Conservation (phyloP, 2,888 invertebrate species). For the Hymenopus coronatus region DNA sequence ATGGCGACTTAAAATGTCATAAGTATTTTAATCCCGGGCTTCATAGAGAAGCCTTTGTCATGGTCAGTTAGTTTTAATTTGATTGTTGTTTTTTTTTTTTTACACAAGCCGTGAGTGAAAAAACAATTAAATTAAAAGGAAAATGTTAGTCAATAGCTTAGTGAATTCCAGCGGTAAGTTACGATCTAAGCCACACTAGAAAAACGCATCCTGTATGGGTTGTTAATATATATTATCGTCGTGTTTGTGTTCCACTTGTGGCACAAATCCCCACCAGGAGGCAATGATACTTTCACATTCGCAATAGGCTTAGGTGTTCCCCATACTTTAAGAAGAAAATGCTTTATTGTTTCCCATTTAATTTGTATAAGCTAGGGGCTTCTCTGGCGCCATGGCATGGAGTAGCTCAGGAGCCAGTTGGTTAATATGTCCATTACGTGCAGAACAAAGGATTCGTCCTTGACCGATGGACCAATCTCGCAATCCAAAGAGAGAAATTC, state of each 20-base stretch:
- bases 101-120: too few relatives aligned
- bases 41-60: too few relatives aligned
- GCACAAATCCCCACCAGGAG: background rate
- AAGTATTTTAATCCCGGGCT: too few relatives aligned
- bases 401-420: background rate
- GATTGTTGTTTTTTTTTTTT: too few relatives aligned
- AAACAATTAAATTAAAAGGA: too few relatives aligned
- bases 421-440: background rate
- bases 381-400: background rate
- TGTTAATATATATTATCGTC: background rate
- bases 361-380: background rate
- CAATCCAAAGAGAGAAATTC: background rate
- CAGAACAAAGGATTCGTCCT: background rate
- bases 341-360: background rate
- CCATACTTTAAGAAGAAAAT: background rate
- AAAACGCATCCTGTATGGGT: background rate
- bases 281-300: background rate
- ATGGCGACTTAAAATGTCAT: too few relatives aligned
- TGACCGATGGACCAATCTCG: background rate
- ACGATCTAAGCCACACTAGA: too few relatives aligned
- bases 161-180: too few relatives aligned
- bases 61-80: too few relatives aligned
- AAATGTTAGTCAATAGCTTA: too few relatives aligned
- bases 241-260: background rate
- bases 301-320: background rate